Evolutionary conservation across 2,113 vertebrate species (phyloP), one percentile per base, ranked within the genome.

Genomic region (Dicerorhinus sumatrensis): DNA sequence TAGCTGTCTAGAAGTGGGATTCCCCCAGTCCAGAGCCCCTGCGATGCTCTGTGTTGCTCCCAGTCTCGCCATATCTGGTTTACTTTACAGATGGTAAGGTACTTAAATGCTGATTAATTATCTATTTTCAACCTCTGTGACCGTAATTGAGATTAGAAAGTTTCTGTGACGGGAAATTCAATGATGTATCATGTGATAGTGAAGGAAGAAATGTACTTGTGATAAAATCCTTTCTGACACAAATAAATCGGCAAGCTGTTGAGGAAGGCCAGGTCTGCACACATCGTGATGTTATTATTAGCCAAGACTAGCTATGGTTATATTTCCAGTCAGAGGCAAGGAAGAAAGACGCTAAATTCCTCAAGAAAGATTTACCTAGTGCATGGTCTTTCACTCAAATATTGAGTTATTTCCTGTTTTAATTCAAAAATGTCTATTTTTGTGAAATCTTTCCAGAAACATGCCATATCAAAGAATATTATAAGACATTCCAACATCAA

Each of bases 221-320:
- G 89, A 98, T 98, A 98, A 98, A 97, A 98, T 98, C 98, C 94
- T 96, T 98, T 96, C 97, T 9, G 97, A 98, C 97, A 98, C 98
- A 98, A 98, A 98, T 98, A 98, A 98, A 90, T 98, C 96, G 73
- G 76, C 96, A 96, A 97, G 97, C 88, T 97, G 97, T 96, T 98
- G 94, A 98, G 65, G 95, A 95, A 84, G 94, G 92, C 97, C 98
- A 98, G 98, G 93, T 96, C 97, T 96, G 97, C 94, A 90, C 96
- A 98, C 98, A 98, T 93, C 65, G 91, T 96, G 97, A 97, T 98
- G 96, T 97, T 96, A 98, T 98, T 98, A 97, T 99, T 98, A 98
- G 96, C 8, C 31, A 95, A 97, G 97, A 95, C 96, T 96, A 96
- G 93, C 97, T 98, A 92, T 93, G 97, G 97, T 98, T 97, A 87